These are phyloP conservation scores for Malthinus flaveolus DNA, from an alignment of 2,888 invertebrate species.

Conservation along the genomic window DNA sequence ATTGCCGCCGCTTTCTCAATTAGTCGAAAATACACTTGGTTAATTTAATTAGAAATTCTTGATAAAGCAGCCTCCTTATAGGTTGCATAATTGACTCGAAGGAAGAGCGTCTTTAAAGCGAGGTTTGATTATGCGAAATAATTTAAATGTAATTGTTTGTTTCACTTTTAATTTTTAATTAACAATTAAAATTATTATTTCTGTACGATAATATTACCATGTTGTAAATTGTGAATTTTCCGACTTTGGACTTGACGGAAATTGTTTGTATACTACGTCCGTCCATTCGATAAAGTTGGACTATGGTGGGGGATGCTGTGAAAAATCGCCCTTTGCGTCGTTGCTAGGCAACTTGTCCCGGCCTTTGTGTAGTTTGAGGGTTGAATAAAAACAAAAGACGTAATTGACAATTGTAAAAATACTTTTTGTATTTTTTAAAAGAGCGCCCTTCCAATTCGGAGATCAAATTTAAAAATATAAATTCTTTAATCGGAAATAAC, in stretches of 20 bases:
- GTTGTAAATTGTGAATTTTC: constrained; percentile 3
- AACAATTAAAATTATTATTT: constrained; percentile 1
- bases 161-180: neutral
- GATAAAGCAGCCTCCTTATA: constrained; percentile 14
- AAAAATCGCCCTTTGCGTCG: constrained; percentile 4
- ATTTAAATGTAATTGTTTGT: neutral
- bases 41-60: constrained; percentile 32
- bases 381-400: constrained; percentile 1
- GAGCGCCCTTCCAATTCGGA: neutral
- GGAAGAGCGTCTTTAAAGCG: constrained; percentile 3
- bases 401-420: neutral
- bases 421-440: neutral
- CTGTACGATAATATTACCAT: constrained; percentile 1
- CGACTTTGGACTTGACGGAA: constrained; percentile 2
- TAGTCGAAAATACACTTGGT: constrained; percentile 32
- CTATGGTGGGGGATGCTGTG: constrained; percentile 3
- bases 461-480: neutral
- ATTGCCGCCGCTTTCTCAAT: constrained; percentile 31
- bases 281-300: constrained; percentile 6
- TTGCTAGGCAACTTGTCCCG: constrained; percentile 1
- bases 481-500: neutral
- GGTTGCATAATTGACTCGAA: constrained; percentile 12
- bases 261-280: constrained; percentile 1
- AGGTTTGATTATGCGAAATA: neutral
- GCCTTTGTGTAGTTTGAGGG: constrained; percentile 1